Conservation (phyloP, 2,797 vertebrate species). For the Microctenopoma stevenorrisi region DNA sequence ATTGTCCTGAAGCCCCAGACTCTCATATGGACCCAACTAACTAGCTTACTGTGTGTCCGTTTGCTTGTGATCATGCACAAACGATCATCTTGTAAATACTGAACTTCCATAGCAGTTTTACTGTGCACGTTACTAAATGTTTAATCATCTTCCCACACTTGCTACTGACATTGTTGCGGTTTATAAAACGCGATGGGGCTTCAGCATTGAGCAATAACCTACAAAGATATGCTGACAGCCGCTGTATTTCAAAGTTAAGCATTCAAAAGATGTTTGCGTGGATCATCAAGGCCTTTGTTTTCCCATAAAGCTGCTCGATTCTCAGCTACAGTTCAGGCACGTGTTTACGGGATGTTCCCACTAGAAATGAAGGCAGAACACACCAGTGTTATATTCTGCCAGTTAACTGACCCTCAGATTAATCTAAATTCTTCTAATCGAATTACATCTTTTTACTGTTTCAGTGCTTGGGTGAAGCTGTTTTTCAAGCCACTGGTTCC, state of each 20-base stretch:
- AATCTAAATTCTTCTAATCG: neutral
- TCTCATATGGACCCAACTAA: too few relatives aligned
- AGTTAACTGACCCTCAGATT: conserved; percentile 3
- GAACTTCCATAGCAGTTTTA: too few relatives aligned
- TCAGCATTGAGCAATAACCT: neutral
- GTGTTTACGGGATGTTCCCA: neutral
- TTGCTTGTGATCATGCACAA: too few relatives aligned
- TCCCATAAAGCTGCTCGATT: neutral
- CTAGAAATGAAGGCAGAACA: neutral
- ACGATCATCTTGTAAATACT: too few relatives aligned
- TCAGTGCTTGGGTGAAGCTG: neutral
- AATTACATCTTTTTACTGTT: neutral
- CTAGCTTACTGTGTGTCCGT: too few relatives aligned
- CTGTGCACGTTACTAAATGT: too few relatives aligned
- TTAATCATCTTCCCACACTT: too few relatives aligned
- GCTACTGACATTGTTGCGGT: too few relatives aligned
- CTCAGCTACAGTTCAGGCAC: neutral
- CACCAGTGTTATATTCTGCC: neutral
- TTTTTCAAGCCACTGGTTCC: neutral
- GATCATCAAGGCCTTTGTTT: conserved; percentile 2
- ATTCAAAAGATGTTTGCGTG: neutral
- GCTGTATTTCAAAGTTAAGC: neutral
- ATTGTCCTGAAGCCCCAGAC: too few relatives aligned
- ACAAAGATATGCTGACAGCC: neutral
- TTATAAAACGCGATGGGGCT: neutral